Evolutionary conservation across 1,140 invertebrate species (phyloP).

Genomic region (Caenorhabditis brenneri): DNA sequence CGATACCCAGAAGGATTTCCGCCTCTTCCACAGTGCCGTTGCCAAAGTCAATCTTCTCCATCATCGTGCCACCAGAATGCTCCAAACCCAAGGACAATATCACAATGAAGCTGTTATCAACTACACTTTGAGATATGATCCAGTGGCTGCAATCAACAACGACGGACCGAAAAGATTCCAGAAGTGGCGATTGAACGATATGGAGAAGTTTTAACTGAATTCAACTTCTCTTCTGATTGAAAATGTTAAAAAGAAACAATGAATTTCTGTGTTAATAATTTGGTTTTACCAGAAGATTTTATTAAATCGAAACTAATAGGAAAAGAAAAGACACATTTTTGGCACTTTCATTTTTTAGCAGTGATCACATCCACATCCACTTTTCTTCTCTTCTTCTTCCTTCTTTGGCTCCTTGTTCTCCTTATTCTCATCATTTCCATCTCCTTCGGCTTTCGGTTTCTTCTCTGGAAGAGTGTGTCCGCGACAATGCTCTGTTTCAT

Average conservation of each 20-base stretch:
- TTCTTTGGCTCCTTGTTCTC: slow-evolving; percentile 40
- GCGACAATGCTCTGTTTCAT: slow-evolving; percentile 65
- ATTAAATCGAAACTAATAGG: no score
- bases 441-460: no score
- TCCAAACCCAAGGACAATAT: slow-evolving; percentile 11
- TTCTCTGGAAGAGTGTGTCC: no score
- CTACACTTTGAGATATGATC: slow-evolving; percentile 14
- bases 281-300: no score
- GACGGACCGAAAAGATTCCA: slow-evolving; percentile 28
- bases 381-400: not conserved
- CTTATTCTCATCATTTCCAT: no score
- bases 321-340: not conserved
- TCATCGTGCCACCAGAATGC: slow-evolving; percentile 31
- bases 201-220: not conserved
- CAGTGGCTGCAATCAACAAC: not conserved
- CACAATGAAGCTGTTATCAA: slow-evolving; percentile 4
- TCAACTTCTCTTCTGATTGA: no score
- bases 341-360: not conserved
- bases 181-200: slow-evolving; percentile 18
- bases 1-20: slow-evolving; percentile 31
- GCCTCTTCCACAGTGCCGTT: slow-evolving; percentile 9
- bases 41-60: slow-evolving; percentile 12
- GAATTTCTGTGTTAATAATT: not conserved
- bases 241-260: not conserved
- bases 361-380: slow-evolving; percentile 22